A percentile compares a stretch with the other conserved stretches of the same genome.
Conservation (phyloP, 2,888 invertebrate genomes). For the Congeria kusceri region DNA sequence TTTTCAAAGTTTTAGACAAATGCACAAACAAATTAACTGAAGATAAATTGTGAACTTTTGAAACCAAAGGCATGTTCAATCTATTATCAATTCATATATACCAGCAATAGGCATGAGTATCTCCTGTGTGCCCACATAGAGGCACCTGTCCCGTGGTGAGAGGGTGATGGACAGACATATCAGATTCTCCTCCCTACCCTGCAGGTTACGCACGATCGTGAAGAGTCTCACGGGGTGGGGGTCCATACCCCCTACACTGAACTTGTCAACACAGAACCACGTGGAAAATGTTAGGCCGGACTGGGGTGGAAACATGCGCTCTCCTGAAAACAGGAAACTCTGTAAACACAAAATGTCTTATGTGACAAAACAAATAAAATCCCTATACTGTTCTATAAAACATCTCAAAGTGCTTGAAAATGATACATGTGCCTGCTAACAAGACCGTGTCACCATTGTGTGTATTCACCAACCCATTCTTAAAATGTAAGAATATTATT, state of each 20-base stretch:
- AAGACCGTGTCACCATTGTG: no score
- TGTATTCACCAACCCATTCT: no score
- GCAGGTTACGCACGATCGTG: conserved; percentile 91
- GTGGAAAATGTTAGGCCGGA: conserved; percentile 96
- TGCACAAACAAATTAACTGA: no score
- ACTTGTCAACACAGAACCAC: conserved; percentile 99
- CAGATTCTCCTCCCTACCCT: conserved; percentile 84
- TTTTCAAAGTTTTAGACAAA: no score
- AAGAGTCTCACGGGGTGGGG: conserved; percentile 97
- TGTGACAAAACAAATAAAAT: no score
- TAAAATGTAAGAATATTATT: no score
- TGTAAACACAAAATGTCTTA: background rate
- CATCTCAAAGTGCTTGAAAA: no score
- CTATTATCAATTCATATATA: conserved; percentile 83
- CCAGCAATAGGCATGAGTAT: conserved; percentile 90
- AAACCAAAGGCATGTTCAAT: no score
- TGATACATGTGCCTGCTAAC: no score
- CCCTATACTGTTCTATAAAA: no score
- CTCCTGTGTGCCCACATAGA: conserved; percentile 98
- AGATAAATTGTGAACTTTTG: no score
- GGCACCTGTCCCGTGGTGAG: conserved; percentile 90
- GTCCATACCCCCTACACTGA: conserved; percentile 95
- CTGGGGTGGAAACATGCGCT: conserved; percentile 98
- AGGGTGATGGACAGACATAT: conserved; percentile 85
- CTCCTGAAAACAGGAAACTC: conserved; percentile 88